Base-by-base conservation (phyloP, 2,113 vertebrate genomes). In the Rhegmatorhina hoffmannsi region DNA sequence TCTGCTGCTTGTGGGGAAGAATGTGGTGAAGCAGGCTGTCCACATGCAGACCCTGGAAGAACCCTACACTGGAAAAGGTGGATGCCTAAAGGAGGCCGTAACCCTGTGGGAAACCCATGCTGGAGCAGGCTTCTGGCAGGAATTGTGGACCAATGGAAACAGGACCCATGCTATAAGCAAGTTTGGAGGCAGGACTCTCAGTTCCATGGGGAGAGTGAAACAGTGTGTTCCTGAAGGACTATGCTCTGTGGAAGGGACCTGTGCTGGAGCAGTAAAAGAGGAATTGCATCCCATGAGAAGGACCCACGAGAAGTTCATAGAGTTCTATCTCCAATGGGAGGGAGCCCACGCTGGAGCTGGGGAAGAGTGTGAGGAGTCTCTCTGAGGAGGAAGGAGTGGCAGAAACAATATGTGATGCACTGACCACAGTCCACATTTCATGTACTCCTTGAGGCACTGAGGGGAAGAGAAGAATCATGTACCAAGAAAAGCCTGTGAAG, bases 131-230 rank as follows among this genome's bases (percentile, higher is more conserved):
- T 81, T 52, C 11, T 33, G 36, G 14, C 17, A 81, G 26, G 44
- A 58, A 15, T 26, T 36, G 26, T 15, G 29, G 9, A 50, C 14
- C 21, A 23, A 9, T 23, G 59, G 26, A 36, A 73, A 50, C 7
- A 58, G 21, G 6, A 50, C 2, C 4, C 8, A 43, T 0, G 0
- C 25, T 43, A 36, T 26, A 64, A 64, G 11, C 6, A 73, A 17
- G 6, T 58, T 44, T 58, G 31, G 25, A 33, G 11, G 26, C 26
- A 66, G 31, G 26, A 26, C 2, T 50, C 43, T 33, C 55, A 56
- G 20, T 12, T 50, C 17, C 18, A 6, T 33, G 43, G 17, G 14
- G 13, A 12, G 21, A 11, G 11, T 50, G 34, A 29, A 58, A 9
- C 17, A 64, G 13, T 23, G 25, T 58, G 11, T 18, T 64, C 43